Evolutionary conservation across 2,113 vertebrate species (phyloP).

Genomic region (Phycodurus eques): DNA sequence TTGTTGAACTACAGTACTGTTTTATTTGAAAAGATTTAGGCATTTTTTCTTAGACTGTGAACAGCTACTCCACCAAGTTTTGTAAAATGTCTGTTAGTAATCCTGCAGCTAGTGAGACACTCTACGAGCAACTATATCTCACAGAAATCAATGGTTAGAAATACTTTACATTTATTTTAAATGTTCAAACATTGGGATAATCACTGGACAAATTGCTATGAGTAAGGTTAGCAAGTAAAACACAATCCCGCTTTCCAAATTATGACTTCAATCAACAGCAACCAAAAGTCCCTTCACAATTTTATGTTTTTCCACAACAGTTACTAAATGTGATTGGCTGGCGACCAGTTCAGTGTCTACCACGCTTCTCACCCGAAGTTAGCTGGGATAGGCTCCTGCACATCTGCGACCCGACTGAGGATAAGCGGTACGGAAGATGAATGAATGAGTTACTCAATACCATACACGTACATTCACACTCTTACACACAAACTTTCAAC

Average conservation of each 20-base stretch:
- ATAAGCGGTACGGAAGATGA: too few species aligned
- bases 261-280: background rate
- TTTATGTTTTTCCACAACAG: background rate
- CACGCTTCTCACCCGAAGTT: too few species aligned
- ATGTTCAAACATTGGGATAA: background rate
- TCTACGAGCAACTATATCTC: background rate
- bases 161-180: background rate
- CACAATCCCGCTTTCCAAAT: background rate
- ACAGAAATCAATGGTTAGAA: background rate
- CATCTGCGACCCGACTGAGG: too few species aligned
- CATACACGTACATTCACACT: slow-evolving; percentile 5
- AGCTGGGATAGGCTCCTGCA: too few species aligned
- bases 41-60: background rate
- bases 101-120: background rate
- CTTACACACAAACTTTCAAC: slow-evolving; percentile 43
- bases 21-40: too few species aligned
- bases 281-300: background rate
- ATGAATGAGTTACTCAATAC: background rate
- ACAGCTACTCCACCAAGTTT: background rate
- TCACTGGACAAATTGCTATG: background rate
- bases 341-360: too few species aligned
- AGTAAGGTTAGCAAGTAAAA: background rate
- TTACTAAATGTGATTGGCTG: background rate
- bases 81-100: background rate
- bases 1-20: too few species aligned